Conservation (phyloP, 2,888 invertebrate genomes). For the Pecten maximus region DNA sequence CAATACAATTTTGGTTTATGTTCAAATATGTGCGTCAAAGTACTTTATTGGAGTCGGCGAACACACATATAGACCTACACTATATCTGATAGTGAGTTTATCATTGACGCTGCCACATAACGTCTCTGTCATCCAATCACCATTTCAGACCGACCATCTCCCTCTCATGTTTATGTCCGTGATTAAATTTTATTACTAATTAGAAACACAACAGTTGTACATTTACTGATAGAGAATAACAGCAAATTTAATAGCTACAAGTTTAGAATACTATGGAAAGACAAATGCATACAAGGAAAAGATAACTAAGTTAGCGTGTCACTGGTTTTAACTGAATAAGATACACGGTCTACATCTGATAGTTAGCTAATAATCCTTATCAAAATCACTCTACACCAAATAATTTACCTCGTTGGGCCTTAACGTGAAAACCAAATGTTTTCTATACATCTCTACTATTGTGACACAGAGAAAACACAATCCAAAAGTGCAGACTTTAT, state of each 20-base stretch:
- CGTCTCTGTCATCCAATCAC: neutral
- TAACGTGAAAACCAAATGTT: neutral
- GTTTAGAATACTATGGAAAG: neutral
- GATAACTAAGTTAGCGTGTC: neutral
- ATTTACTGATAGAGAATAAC: neutral
- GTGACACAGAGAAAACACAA: neutral
- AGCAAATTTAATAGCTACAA: neutral
- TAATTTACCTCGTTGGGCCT: neutral
- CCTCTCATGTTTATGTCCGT: neutral
- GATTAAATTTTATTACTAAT: constrained; percentile 1
- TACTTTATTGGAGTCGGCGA: neutral
- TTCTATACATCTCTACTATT: neutral
- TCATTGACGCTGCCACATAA: neutral
- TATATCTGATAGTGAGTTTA: neutral
- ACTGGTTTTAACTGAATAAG: neutral
- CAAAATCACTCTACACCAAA: neutral
- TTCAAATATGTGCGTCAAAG: neutral
- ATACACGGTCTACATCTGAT: constrained; percentile 4
- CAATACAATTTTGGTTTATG: constrained; percentile 4
- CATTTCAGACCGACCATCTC: neutral
- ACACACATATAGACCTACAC: neutral
- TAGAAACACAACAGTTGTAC: constrained; percentile 25
- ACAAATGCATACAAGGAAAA: neutral
- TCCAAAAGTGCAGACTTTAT: neutral
- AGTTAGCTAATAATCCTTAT: neutral